phyloP scores from a whole-genome alignment of 2,797 vertebrate genomes.

The Danio albolineatus region DNA sequence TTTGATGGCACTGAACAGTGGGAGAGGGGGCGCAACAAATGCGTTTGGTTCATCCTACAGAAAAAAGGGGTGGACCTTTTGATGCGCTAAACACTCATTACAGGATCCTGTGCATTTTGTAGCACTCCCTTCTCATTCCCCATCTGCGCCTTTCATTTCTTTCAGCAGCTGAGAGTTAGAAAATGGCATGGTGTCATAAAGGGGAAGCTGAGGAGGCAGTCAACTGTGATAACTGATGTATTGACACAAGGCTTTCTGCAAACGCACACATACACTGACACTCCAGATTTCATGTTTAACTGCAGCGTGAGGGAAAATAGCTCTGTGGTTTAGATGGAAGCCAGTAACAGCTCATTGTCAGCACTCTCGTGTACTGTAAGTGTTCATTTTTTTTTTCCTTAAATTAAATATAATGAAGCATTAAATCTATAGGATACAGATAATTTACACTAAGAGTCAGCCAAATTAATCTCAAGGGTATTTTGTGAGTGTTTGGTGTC shows the following conservation, averaged over 20 bases:
- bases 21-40: constrained; percentile 23
- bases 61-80: constrained; percentile 1
- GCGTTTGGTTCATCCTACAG: not conserved
- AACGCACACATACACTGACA: constrained; percentile 25
- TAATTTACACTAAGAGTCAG: constrained; percentile 36
- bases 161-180: constrained; percentile 32
- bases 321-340: constrained; percentile 22
- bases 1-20: constrained; percentile 14
- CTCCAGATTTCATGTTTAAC: constrained; percentile 10
- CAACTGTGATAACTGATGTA: constrained; percentile 43
- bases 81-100: constrained; percentile 32
- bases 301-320: constrained; percentile 46
- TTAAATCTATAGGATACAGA: constrained; percentile 32
- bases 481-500: constrained; percentile 60
- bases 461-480: constrained; percentile 59
- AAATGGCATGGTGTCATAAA: constrained; percentile 14
- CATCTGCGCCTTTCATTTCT: constrained; percentile 43
- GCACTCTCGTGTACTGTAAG: constrained; percentile 37
- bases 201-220: constrained; percentile 38
- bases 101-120: constrained; percentile 19
- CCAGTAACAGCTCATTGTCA: constrained; percentile 41
- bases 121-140: not conserved
- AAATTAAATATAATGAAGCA: constrained; percentile 30
- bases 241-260: constrained; percentile 28
- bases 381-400: constrained; percentile 16